Conservation (phyloP, 2,113 vertebrate species). For the Xyliphius kryptos region DNA sequence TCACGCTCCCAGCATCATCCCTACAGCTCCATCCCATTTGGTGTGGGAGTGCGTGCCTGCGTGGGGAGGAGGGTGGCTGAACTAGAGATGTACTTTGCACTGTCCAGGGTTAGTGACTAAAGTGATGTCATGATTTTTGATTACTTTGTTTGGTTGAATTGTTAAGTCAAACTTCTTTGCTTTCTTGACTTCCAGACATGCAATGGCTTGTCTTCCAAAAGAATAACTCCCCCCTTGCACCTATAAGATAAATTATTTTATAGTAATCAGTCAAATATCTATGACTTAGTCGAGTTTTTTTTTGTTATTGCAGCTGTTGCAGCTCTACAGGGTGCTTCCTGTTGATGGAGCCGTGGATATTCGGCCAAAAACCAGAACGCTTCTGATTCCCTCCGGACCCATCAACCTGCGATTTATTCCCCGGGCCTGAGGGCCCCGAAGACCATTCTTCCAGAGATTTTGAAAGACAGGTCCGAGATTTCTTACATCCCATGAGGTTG, state of each 20-base stretch:
- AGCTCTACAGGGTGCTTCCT: conserved; percentile 55
- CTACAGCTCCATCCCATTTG: conserved; percentile 71
- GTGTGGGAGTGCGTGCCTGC: conserved; percentile 66
- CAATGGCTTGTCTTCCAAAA: no score
- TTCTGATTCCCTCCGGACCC: conserved; percentile 56
- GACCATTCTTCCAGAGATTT: neutral
- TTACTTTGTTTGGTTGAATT: no score
- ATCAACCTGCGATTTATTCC: conserved; percentile 62
- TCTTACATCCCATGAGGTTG: neutral
- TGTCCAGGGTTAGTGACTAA: conserved; percentile 56
- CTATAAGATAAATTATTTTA: no score
- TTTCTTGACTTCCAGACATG: no score
- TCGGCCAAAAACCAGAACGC: conserved; percentile 61
- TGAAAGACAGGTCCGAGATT: neutral
- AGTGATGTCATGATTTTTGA: neutral
- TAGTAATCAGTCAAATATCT: no score
- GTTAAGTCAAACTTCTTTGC: no score
- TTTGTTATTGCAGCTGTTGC: conserved; percentile 53
- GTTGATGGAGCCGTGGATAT: conserved; percentile 29
- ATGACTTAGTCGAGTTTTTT: no score
- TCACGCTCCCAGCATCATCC: conserved; percentile 59
- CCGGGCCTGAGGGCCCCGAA: conserved; percentile 31
- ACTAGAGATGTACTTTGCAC: conserved; percentile 71
- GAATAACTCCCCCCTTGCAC: no score
- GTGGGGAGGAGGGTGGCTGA: conserved; percentile 70